These are phyloP conservation scores for Apodemus sylvaticus DNA, from an alignment of 2,113 vertebrate genomes.

Conservation along the genomic window DNA sequence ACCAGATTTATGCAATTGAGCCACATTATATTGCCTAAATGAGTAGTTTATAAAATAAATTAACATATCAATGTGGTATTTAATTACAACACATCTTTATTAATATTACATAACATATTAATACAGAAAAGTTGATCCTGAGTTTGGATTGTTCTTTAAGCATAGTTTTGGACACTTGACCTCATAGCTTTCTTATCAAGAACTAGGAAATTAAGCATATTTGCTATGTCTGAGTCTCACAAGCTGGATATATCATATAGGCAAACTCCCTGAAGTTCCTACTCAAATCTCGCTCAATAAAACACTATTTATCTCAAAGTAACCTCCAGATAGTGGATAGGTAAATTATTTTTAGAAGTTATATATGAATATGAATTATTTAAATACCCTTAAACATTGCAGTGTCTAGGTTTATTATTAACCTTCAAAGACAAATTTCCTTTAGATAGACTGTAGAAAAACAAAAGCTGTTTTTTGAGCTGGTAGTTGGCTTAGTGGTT, in stretches of 20 bases:
- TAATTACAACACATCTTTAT: constrained; percentile 29
- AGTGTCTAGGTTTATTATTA: constrained; percentile 49
- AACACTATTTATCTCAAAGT: constrained; percentile 67
- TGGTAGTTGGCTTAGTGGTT: neutral
- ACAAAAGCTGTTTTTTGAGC: neutral
- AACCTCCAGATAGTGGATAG: constrained; percentile 56
- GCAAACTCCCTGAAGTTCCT: constrained; percentile 57
- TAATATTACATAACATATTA: neutral
- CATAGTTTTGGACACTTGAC: neutral
- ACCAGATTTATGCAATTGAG: constrained; percentile 52
- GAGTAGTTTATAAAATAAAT: constrained; percentile 64
- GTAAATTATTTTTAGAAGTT: constrained; percentile 59
- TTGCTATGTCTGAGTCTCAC: constrained; percentile 46
- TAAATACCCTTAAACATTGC: constrained; percentile 63
- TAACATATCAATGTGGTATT: constrained; percentile 1
- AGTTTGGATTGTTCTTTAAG: constrained; percentile 14
- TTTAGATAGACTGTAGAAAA: neutral
- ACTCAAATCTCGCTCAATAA: constrained; percentile 68
- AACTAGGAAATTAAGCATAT: constrained; percentile 64
- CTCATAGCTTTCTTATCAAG: constrained; percentile 53
- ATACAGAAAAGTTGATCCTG: neutral
- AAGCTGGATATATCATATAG: constrained; percentile 31
- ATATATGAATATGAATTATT: constrained; percentile 75
- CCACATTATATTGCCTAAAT: constrained; percentile 2
- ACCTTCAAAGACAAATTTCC: constrained; percentile 65